Percentiles rank a stretch among this genome's conserved stretches.
Evolutionary conservation across 2,888 invertebrate genomes (phyloP).

Genomic region (Octonoba sinensis): DNA sequence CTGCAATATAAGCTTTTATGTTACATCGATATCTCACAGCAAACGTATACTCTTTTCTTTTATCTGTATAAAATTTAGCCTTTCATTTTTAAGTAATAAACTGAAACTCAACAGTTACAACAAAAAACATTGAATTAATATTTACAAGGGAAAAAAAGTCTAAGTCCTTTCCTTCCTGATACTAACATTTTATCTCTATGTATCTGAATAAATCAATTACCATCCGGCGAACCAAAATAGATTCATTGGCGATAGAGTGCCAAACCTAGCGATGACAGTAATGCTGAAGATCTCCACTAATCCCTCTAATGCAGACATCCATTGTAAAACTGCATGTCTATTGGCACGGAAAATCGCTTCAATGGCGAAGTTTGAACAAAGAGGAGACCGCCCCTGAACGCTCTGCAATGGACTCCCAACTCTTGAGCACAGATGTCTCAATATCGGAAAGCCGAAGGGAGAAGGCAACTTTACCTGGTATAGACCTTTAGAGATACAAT

Average conservation of each 20-base stretch:
- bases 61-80: no score
- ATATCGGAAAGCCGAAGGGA: slow-evolving; percentile 40
- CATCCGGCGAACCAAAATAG: background rate
- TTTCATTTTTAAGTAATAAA: no score
- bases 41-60: no score
- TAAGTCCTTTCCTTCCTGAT: no score
- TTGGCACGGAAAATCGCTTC: slow-evolving; percentile 60
- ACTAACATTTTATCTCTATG: background rate
- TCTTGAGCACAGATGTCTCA: slow-evolving; percentile 48
- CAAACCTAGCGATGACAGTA: slow-evolving; percentile 27
- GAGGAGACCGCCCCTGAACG: slow-evolving; percentile 49
- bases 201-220: no score
- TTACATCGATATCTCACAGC: no score
- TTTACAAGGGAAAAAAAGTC: no score
- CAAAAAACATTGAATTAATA: no score
- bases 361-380: slow-evolving; percentile 55
- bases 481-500: slow-evolving; percentile 13
- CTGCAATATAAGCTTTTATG: no score
- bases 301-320: slow-evolving; percentile 51
- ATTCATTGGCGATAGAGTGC: slow-evolving; percentile 52
- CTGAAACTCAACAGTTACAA: no score
- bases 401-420: slow-evolving; percentile 3
- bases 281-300: slow-evolving; percentile 31
- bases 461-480: slow-evolving; percentile 30
- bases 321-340: slow-evolving; percentile 55